These are phyloP conservation scores for Dascillus cervinus DNA, from an alignment of 2,888 invertebrate species.

Conservation along the genomic window DNA sequence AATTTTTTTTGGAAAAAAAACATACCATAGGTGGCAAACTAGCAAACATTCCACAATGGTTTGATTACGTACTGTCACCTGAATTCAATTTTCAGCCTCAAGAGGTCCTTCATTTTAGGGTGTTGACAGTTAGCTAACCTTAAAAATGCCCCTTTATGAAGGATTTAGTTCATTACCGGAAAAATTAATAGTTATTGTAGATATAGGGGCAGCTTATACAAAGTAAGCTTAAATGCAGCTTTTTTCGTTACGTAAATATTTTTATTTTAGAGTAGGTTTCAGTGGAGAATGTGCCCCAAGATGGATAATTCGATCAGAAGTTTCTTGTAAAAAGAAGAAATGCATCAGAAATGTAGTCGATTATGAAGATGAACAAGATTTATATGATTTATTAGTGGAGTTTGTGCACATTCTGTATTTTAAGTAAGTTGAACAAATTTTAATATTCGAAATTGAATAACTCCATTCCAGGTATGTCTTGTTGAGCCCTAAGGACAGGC, in stretches of 20 bases:
- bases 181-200: slow-evolving; percentile 82
- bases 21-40: too few species aligned
- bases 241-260: too few species aligned
- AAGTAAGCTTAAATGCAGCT: slow-evolving; percentile 58
- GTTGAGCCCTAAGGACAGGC: slow-evolving; percentile 88
- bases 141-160: slow-evolving; percentile 70
- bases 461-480: slow-evolving; percentile 63
- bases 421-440: slow-evolving; percentile 49
- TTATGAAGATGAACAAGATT: slow-evolving; percentile 56
- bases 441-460: slow-evolving; percentile 3
- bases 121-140: too few species aligned
- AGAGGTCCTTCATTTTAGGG: too few species aligned
- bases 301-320: slow-evolving; percentile 75
- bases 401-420: slow-evolving; percentile 85
- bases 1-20: too few species aligned
- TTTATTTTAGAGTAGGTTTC: slow-evolving; percentile 71
- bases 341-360: slow-evolving; percentile 55
- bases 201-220: slow-evolving; percentile 85
- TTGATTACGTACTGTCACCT: too few species aligned
- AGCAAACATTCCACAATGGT: too few species aligned
- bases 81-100: too few species aligned
- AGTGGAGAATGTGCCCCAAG: slow-evolving; percentile 83
- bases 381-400: slow-evolving; percentile 79
- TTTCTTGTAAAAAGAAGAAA: slow-evolving; percentile 58
- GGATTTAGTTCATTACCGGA: slow-evolving; percentile 72